Conservation (phyloP, 1,140 invertebrate genomes). For the Drosophila leontia region DNA sequence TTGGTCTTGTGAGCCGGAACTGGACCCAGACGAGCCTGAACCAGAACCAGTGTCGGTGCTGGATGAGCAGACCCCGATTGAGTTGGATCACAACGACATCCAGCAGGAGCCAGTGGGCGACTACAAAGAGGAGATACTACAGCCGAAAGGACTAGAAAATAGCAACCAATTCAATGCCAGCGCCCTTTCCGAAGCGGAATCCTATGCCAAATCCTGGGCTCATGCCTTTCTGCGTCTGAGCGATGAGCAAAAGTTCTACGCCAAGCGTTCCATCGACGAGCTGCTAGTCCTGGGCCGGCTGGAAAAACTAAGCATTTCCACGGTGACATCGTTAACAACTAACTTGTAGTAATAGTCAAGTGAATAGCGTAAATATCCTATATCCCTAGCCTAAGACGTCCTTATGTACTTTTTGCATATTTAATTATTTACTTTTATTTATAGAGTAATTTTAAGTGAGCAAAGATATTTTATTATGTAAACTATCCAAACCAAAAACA, state of each 20-base stretch:
- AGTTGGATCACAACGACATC: conserved; percentile 38
- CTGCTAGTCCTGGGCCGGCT: conserved; percentile 64
- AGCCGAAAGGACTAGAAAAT: not conserved
- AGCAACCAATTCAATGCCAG: conserved; percentile 41
- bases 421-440: not conserved
- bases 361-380: not conserved
- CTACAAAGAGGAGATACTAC: conserved; percentile 20
- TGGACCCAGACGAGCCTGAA: conserved; percentile 3
- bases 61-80: conserved; percentile 48
- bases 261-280: conserved; percentile 72
- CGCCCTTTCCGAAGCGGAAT: conserved; percentile 64
- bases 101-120: conserved; percentile 11
- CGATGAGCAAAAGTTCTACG: conserved; percentile 74
- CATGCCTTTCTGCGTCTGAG: conserved; percentile 69
- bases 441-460: not conserved
- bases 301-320: conserved; percentile 60
- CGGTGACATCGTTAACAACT: conserved; percentile 63
- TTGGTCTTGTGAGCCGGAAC: too few species aligned
- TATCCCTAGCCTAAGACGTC: conserved; percentile 1
- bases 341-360: conserved; percentile 48
- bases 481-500: not conserved
- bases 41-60: not conserved
- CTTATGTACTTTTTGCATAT: not conserved
- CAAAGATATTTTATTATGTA: not conserved
- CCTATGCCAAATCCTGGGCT: conserved; percentile 68